phyloP scores from a whole-genome alignment of 2,888 invertebrate genomes.

The Nebria brevicollis region DNA sequence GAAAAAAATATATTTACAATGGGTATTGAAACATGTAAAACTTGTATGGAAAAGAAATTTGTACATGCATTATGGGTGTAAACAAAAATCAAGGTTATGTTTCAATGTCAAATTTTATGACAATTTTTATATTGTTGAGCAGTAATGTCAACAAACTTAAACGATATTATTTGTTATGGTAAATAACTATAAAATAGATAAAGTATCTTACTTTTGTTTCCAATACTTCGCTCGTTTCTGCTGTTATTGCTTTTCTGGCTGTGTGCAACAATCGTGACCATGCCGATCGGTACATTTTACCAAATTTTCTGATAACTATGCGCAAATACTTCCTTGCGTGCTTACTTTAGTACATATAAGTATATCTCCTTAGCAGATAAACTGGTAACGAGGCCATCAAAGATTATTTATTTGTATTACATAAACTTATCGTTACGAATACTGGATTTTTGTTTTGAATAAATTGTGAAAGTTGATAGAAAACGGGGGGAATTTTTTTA shows the following conservation, averaged over 20 bases:
- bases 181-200: background rate
- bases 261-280: slow-evolving; percentile 36
- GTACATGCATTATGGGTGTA: background rate
- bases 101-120: slow-evolving; percentile 8
- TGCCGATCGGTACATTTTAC: slow-evolving; percentile 31
- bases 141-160: slow-evolving; percentile 28
- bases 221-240: slow-evolving; percentile 25
- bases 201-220: slow-evolving; percentile 34
- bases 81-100: slow-evolving; percentile 23
- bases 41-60: background rate
- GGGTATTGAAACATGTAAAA: background rate
- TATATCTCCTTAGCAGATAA: background rate
- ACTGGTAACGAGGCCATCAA: slow-evolving; percentile 7
- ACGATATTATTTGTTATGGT: background rate
- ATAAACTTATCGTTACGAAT: background rate
- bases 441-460: background rate
- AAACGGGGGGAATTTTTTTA: background rate
- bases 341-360: background rate
- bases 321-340: background rate
- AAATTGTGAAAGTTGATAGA: background rate
- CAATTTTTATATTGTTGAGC: slow-evolving; percentile 7
- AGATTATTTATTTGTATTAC: background rate
- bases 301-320: background rate
- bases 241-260: slow-evolving; percentile 29
- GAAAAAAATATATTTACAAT: too few relatives aligned